These are phyloP conservation scores for Crambe crambe DNA, from an alignment of 37 sponge, comb jelly and placozoan species.

Conservation along the genomic window DNA sequence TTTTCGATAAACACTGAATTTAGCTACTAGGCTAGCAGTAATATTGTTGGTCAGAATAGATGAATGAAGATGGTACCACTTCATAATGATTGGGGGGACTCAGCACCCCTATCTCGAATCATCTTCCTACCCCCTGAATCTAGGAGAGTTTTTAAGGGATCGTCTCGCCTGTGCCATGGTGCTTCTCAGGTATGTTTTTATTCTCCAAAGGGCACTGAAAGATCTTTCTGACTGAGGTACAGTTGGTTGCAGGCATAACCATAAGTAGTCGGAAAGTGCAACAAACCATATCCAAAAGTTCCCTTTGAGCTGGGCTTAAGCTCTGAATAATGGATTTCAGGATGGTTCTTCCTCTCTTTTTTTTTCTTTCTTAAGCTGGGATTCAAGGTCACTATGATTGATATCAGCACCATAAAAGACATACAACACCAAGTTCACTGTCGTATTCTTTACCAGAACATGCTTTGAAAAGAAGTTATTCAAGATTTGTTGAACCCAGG, in stretches of 20 bases:
- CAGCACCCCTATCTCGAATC: too few relatives aligned
- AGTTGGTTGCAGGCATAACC: slow-evolving; percentile 69
- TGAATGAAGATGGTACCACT: too few relatives aligned
- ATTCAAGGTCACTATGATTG: slow-evolving; percentile 35
- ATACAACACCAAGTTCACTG: slow-evolving; percentile 41
- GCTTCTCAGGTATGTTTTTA: too few relatives aligned
- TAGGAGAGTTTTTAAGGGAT: too few relatives aligned
- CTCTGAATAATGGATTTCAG: slow-evolving; percentile 42
- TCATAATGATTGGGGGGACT: too few relatives aligned
- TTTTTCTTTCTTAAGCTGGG: slow-evolving; percentile 49
- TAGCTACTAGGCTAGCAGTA: too few relatives aligned
- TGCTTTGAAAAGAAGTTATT: slow-evolving; percentile 62
- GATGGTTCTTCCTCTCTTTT: slow-evolving; percentile 43
- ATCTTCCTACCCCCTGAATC: too few relatives aligned
- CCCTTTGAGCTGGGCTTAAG: slow-evolving; percentile 19
- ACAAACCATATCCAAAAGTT: slow-evolving; percentile 33
- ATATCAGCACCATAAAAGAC: too few relatives aligned
- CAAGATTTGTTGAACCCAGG: slow-evolving; percentile 58
- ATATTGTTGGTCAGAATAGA: too few relatives aligned
- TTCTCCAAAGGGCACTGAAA: slow-evolving; percentile 69
- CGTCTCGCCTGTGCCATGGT: too few relatives aligned
- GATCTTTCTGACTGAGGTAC: slow-evolving; percentile 73
- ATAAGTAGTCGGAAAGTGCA: slow-evolving; percentile 61
- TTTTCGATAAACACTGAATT: too few relatives aligned
- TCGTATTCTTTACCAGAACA: slow-evolving; percentile 32